Percentiles rank a stretch among this genome's conserved stretches.
Evolutionary conservation across 2,797 vertebrate species (phyloP).

Genomic region (Sebastes reedi): DNA sequence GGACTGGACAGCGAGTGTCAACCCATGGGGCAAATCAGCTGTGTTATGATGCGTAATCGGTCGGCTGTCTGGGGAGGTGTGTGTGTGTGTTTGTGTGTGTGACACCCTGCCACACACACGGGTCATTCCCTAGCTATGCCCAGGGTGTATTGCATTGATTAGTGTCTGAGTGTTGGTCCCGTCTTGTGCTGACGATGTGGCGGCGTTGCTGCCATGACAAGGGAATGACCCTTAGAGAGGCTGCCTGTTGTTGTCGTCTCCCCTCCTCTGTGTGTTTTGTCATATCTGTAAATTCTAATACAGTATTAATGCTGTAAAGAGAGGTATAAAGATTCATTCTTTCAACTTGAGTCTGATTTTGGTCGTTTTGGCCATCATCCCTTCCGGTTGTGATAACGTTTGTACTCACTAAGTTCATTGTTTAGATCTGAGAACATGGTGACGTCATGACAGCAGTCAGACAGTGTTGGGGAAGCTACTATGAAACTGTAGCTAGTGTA

Average conservation of each 20-base stretch:
- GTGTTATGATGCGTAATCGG: conserved; percentile 75
- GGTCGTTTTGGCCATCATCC: neutral
- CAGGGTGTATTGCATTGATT: conserved; percentile 70
- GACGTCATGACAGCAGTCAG: neutral
- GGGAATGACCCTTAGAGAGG: conserved; percentile 9
- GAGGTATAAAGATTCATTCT: neutral
- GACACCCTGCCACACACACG: conserved; percentile 37
- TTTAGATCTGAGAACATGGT: neutral
- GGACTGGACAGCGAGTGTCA: conserved; percentile 76
- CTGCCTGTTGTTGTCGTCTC: neutral
- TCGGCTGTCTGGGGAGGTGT: conserved; percentile 61
- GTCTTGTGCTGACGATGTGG: conserved; percentile 45
- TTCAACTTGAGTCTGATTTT: neutral
- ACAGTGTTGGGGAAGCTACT: neutral
- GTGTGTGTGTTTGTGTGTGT: conserved; percentile 24
- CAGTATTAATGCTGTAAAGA: neutral
- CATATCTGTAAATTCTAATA: neutral
- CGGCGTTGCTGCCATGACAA: conserved; percentile 6
- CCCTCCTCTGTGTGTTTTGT: neutral
- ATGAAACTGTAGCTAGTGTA: neutral
- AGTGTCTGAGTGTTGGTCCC: conserved; percentile 48
- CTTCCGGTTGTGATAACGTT: neutral
- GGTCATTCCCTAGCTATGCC: conserved; percentile 62
- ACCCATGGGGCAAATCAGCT: conserved; percentile 77
- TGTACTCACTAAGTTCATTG: neutral